Percentiles rank a stretch among this genome's conserved stretches.
Conservation (phyloP, 2,797 vertebrate species). For the Moxostoma hubbsi region DNA sequence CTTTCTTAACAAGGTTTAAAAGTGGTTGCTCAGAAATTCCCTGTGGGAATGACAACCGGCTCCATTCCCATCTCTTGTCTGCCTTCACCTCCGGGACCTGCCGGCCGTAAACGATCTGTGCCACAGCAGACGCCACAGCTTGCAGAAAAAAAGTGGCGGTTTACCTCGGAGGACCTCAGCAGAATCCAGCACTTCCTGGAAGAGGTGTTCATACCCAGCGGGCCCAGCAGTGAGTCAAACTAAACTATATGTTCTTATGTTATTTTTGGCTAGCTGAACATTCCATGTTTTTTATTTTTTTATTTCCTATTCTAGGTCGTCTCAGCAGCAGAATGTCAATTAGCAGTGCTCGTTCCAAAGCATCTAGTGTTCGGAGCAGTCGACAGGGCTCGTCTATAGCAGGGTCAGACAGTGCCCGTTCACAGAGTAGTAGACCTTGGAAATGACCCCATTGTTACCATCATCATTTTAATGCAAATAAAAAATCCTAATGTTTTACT, state of each 20-base stretch:
- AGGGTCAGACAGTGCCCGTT: constrained; percentile 60
- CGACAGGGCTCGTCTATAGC: constrained; percentile 65
- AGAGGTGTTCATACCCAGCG: constrained; percentile 76
- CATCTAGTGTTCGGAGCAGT: constrained; percentile 63
- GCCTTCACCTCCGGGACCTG: constrained; percentile 59
- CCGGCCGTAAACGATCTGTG: constrained; percentile 61
- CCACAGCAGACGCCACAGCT: constrained; percentile 26
- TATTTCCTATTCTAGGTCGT: constrained; percentile 71
- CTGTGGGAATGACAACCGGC: constrained; percentile 86
- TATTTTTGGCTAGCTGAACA: not conserved
- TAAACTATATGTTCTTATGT: not conserved
- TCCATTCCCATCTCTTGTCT: constrained; percentile 79
- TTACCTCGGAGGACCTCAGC: constrained; percentile 83
- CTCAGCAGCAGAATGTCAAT: constrained; percentile 77
- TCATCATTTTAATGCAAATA: constrained; percentile 38
- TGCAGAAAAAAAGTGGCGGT: constrained; percentile 85
- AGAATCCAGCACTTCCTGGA: constrained; percentile 86
- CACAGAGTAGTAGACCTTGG: constrained; percentile 83
- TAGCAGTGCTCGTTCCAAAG: constrained; percentile 72
- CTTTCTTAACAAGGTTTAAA: constrained; percentile 84
- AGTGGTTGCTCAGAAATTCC: constrained; percentile 89
- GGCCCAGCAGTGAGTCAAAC: constrained; percentile 80
- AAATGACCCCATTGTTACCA: constrained; percentile 73
- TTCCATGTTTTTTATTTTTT: constrained; percentile 1
- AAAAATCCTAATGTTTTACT: constrained; percentile 34